These are phyloP conservation scores for Phylloscopus whistleri DNA, from an alignment of 2,113 vertebrate genomes.

Conservation along the genomic window DNA sequence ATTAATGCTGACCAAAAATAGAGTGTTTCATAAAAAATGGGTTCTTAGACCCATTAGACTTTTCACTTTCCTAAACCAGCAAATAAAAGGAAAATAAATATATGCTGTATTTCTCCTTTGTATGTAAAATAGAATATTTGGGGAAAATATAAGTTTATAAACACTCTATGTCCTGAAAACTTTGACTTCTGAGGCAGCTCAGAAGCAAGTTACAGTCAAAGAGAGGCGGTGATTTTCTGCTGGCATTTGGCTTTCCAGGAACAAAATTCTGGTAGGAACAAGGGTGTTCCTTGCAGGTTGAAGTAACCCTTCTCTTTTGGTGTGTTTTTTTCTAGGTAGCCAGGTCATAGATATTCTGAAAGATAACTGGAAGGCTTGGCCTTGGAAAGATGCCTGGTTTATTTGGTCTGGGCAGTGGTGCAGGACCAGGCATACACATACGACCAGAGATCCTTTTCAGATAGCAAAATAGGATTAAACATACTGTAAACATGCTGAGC, in stretches of 20 bases:
- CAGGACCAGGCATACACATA: not conserved
- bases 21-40: not conserved
- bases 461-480: not conserved
- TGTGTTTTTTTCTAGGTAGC: not conserved
- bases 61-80: not conserved
- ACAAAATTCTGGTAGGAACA: not conserved
- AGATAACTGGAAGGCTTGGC: not conserved
- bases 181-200: not conserved
- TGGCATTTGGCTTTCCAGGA: not conserved
- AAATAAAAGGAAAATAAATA: not conserved
- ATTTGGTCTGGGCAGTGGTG: not conserved
- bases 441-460: not conserved
- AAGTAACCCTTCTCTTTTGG: not conserved
- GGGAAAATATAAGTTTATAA: not conserved
- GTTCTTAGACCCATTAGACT: not conserved
- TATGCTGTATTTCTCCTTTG: not conserved
- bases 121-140: not conserved
- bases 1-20: not conserved
- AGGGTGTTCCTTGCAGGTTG: not conserved
- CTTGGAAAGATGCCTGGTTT: not conserved
- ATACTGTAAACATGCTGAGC: not conserved
- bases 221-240: not conserved
- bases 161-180: not conserved
- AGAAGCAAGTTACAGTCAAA: not conserved
- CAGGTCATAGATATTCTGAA: not conserved